Evolutionary conservation across 2,797 vertebrate species (phyloP).

Genomic region (Poeciliopsis presidionis): DNA sequence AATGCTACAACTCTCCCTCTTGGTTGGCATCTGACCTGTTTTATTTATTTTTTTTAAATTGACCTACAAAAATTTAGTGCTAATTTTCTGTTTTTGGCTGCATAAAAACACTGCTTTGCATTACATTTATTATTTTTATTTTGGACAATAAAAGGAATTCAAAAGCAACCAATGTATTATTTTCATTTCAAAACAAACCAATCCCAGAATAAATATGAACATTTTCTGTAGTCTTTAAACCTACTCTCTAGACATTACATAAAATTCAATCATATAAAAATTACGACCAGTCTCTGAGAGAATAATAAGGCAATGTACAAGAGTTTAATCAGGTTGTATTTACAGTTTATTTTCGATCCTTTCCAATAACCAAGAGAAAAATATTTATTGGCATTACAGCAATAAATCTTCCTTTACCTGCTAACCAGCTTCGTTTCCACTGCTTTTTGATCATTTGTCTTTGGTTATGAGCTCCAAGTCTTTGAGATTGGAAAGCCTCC

Average conservation of each 20-base stretch:
- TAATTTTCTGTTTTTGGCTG: conserved; percentile 16
- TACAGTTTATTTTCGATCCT: neutral
- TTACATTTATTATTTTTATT: neutral
- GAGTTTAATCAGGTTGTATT: no score
- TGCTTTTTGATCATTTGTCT: neutral
- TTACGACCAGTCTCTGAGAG: neutral
- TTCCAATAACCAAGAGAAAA: neutral
- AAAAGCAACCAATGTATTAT: neutral
- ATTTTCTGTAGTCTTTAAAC: neutral
- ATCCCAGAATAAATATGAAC: neutral
- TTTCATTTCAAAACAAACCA: neutral
- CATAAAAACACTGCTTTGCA: neutral
- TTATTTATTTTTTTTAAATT: neutral
- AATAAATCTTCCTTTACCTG: neutral
- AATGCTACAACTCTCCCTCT: conserved; percentile 15
- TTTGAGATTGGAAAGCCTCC: neutral
- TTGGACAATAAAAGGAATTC: neutral
- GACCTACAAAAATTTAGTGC: neutral
- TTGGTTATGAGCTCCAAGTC: neutral
- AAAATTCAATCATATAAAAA: neutral
- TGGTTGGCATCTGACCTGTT: neutral
- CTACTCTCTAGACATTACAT: neutral
- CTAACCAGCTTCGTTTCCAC: neutral
- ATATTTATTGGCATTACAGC: neutral
- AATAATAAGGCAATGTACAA: neutral